These are phyloP conservation scores for Solea solea DNA, from an alignment of 2,113 vertebrate species.

Conservation along the genomic window DNA sequence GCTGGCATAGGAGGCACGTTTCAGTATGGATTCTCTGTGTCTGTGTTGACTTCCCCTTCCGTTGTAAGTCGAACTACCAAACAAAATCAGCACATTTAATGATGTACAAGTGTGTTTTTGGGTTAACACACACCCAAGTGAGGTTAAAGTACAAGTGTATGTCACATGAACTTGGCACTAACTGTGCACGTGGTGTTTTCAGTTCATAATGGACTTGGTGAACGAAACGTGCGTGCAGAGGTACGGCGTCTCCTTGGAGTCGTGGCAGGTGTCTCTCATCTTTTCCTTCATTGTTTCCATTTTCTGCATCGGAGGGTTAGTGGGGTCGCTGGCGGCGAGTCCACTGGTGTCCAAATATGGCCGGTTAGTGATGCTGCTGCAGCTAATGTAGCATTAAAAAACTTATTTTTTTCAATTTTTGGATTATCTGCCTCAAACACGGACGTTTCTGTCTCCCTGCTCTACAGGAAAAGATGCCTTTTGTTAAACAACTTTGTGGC, in stretches of 20 bases:
- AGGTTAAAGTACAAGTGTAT: too few species aligned
- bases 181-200: slow-evolving; percentile 26
- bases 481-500: slow-evolving; percentile 74
- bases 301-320: slow-evolving; percentile 76
- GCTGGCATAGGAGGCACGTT: slow-evolving; percentile 84
- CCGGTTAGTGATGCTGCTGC: slow-evolving; percentile 60
- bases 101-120: background rate
- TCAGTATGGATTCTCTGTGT: slow-evolving; percentile 85
- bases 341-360: slow-evolving; percentile 52
- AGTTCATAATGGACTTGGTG: slow-evolving; percentile 79
- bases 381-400: background rate
- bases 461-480: slow-evolving; percentile 75
- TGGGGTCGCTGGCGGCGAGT: slow-evolving; percentile 52
- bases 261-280: slow-evolving; percentile 74
- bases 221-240: slow-evolving; percentile 72
- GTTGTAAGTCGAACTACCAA: slow-evolving; percentile 72
- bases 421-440: background rate
- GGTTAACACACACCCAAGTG: too few species aligned
- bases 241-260: slow-evolving; percentile 60
- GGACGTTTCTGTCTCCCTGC: background rate
- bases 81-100: background rate
- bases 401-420: background rate
- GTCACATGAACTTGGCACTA: background rate
- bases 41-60: slow-evolving; percentile 85
- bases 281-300: slow-evolving; percentile 81